Evolutionary conservation across 2,888 invertebrate species (phyloP), one percentile per base, ranked within the genome.

Genomic region (Cactoblastis cactorum): DNA sequence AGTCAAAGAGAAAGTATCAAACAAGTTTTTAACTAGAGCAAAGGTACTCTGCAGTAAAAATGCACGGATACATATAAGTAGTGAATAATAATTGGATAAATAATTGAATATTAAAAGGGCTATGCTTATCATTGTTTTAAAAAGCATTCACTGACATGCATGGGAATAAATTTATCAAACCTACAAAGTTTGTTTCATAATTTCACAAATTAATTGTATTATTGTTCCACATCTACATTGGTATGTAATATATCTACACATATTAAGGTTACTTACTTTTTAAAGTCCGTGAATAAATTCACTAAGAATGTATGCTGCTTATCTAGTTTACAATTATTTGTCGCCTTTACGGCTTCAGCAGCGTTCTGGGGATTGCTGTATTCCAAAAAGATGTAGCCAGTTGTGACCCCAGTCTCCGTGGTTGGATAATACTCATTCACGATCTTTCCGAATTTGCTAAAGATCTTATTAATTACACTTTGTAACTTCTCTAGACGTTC

Each of bases 321-420:
- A 88, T 99, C 99, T 72, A 99, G 92, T 80, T 97, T 97, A 90
- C 97, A 95, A 71, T 97, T 96, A 85, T 98, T 96, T 45, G 96
- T 93, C 35, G 93, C 91, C 69, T 95, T 95, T 0, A 97, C 96
- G 6, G 98, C 98, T 73, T 97, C 96, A 49, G 94, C 91, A 15
- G 98, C 98, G 76, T 95, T 94, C 45, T 91, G 89, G 6, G 96
- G 94, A 63, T 95, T 95, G 58, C 93, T 93, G 77, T 96, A 98
- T 78, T 98, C 98, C 77, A 98, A 90, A 80, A 98, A 98, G 63
- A 97, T 95, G 82, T 95, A 98, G 77, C 97, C 98, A 80, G 96
- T 96, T 0, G 98, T 98, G 54, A 92, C 91, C 3, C 96, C 97
- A 69, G 93, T 94, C 61, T 96, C 95, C 56, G 91, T 93, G 12